Conservation (phyloP, 2,113 vertebrate genomes). For the Myotis brandtii region DNA sequence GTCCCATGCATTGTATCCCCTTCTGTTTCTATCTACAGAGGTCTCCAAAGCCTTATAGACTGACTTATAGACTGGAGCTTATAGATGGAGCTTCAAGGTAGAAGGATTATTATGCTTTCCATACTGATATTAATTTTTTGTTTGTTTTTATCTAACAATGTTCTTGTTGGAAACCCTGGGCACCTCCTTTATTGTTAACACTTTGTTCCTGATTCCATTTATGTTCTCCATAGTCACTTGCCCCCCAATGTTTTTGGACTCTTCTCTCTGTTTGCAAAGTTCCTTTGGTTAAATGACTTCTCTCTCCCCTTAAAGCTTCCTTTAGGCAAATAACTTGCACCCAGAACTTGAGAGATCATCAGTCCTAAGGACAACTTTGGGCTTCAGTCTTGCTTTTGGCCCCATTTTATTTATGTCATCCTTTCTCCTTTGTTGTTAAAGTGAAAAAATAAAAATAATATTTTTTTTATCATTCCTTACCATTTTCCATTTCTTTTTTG, state of each 20-base stretch:
- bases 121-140: not conserved
- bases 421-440: not conserved
- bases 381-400: not conserved
- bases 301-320: not conserved
- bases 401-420: not conserved
- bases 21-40: not conserved
- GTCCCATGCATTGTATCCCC: not conserved
- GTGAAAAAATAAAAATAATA: conserved; percentile 17
- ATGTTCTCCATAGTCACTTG: not conserved
- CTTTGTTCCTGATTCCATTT: not conserved
- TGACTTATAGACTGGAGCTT: too few species aligned
- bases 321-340: not conserved
- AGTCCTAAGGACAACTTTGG: not conserved
- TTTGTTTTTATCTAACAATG: not conserved
- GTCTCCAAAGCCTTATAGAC: not conserved
- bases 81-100: not conserved
- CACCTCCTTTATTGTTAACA: not conserved
- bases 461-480: not conserved
- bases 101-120: not conserved
- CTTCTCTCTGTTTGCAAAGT: not conserved
- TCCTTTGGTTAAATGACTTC: not conserved
- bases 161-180: not conserved
- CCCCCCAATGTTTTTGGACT: not conserved
- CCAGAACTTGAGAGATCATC: not conserved
- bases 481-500: not conserved